Conservation (phyloP, 2,113 vertebrate species). For the Steatornis caripensis region DNA sequence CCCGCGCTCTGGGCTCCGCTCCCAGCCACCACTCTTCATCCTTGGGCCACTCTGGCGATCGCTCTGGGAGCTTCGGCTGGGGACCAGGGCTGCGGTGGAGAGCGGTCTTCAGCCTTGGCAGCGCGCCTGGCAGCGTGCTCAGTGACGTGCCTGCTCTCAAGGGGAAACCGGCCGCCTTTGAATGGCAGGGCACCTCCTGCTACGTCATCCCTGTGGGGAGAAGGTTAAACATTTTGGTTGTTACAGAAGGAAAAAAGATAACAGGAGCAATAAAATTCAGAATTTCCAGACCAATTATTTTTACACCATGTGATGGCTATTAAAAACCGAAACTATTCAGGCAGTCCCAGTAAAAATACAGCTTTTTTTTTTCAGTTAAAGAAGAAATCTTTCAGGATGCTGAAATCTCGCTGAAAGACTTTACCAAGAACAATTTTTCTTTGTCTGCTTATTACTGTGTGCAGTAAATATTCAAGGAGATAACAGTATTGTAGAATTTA, state of each 20-base stretch:
- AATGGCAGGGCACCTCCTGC: too few species aligned
- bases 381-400: neutral
- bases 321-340: neutral
- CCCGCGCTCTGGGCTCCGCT: neutral
- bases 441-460: neutral
- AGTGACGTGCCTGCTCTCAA: too few species aligned
- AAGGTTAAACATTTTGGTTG: too few species aligned
- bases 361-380: neutral
- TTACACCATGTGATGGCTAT: neutral
- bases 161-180: too few species aligned
- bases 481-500: neutral
- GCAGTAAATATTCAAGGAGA: neutral
- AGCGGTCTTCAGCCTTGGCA: too few species aligned
- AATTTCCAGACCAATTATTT: neutral
- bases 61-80: too few species aligned
- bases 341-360: neutral
- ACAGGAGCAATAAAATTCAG: too few species aligned
- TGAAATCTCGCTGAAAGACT: neutral
- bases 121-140: too few species aligned
- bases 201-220: too few species aligned
- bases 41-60: too few species aligned
- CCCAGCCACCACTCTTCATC: rapidly evolving
- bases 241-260: too few species aligned
- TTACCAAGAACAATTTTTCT: neutral
- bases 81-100: too few species aligned